Percentiles rank a stretch among this genome's conserved stretches.
Conservation (phyloP, 2,113 vertebrate species). For the Chionis minor region DNA sequence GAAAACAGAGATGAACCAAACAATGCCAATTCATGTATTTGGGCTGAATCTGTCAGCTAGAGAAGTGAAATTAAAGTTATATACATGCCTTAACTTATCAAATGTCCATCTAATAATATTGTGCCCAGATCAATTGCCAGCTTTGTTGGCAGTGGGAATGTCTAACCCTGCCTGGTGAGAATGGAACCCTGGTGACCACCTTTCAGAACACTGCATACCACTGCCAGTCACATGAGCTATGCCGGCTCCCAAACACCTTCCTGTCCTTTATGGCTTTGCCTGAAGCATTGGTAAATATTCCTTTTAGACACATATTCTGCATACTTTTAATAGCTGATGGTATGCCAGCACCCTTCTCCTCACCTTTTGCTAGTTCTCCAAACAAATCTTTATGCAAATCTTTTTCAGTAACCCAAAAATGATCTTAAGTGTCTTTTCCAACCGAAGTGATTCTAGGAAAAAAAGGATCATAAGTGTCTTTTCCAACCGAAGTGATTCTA, state of each 20-base stretch:
- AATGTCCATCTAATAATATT: background rate
- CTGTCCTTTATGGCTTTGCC: background rate
- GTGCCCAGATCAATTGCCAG: background rate
- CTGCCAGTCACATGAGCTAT: background rate
- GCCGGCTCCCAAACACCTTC: background rate
- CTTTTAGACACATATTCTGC: background rate
- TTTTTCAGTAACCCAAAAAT: background rate
- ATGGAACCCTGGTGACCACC: background rate
- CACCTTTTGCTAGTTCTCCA: background rate
- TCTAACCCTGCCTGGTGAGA: background rate
- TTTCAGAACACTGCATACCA: background rate
- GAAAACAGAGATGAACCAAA: background rate
- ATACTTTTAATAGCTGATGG: background rate
- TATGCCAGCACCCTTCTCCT: background rate
- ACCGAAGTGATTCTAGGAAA: background rate
- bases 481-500: background rate
- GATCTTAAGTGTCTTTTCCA: background rate
- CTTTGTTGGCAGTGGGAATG: background rate
- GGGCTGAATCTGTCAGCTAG: background rate
- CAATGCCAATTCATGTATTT: background rate
- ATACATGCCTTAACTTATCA: background rate
- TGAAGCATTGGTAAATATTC: background rate
- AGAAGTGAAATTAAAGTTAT: background rate
- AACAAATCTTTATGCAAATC: background rate
- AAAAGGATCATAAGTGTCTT: background rate